Percentiles rank a stretch among this genome's conserved stretches.
Conservation (phyloP, 2,113 vertebrate genomes). For the Phrynocephalus versicolor region DNA sequence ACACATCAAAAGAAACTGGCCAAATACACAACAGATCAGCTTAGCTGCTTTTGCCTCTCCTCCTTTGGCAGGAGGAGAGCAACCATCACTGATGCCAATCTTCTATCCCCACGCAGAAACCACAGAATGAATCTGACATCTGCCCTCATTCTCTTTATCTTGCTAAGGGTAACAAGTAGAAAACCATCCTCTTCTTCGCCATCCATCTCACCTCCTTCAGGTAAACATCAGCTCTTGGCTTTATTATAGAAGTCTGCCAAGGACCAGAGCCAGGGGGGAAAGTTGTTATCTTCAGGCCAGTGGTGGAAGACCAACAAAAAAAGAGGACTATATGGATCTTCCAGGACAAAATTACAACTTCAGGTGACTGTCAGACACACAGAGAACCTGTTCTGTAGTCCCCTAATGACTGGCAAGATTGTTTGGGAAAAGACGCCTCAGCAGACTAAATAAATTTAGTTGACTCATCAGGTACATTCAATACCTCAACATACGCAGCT, state of each 20-base stretch:
- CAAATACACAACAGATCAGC: constrained; percentile 1
- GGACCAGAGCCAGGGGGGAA: not conserved
- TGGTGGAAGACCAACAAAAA: not conserved
- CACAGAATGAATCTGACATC: not conserved
- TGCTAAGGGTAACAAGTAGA: not conserved
- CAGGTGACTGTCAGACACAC: not conserved
- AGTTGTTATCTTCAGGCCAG: not conserved
- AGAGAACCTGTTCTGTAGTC: not conserved
- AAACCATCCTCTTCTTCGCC: not conserved
- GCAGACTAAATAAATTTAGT: not conserved
- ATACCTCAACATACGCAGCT: not conserved
- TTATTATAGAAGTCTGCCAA: not conserved
- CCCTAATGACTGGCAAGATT: not conserved
- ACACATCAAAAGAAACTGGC: constrained; percentile 6
- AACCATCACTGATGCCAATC: not conserved
- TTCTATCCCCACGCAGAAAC: not conserved
- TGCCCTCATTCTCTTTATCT: not conserved
- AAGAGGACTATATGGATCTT: not conserved
- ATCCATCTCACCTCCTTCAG: not conserved
- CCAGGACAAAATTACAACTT: not conserved
- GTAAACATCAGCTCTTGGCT: not conserved
- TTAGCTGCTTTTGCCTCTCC: not conserved
- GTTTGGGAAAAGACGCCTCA: not conserved
- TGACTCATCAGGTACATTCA: not conserved
- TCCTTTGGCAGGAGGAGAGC: not conserved